Base-by-base conservation (phyloP, 30 jellyfish, hydroid and myxozoan species). In the Aurelia aurita complex sp. Pacific region DNA sequence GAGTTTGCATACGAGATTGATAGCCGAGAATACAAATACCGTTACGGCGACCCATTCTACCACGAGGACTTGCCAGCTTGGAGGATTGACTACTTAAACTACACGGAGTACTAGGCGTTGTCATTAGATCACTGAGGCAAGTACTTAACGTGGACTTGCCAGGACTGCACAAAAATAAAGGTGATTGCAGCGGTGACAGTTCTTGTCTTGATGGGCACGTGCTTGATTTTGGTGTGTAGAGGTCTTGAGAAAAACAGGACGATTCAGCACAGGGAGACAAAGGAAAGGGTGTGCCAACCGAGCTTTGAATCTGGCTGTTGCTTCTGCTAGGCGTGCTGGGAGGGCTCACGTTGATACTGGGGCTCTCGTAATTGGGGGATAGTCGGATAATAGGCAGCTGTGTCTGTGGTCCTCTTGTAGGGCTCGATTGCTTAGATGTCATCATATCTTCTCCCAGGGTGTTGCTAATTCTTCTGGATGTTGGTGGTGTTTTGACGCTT, bases 241-340 rank as follows among this genome's bases (percentile, higher is more conserved):
- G 80, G 33, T 86, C 88, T 36, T 64, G 80, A 33, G 89, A 78
- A 62, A n/a, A 86, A 14, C 78, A 59, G 10, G 88, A 77, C 60
- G 96, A 86, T 63, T 77, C 87, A 4, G 89, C 86, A 71, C 73
- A 74, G 33, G 88, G 86, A 5, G 96, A 86, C 38, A 64, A 61
- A 8, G 96, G 96, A 46, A 59, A 86, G 40, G 97, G 97, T 0
- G 97, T 36, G 35, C 83, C 88, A 9, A 89, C 70, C 10, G 90
- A 89, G 88, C 97, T 89, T 59, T 77, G 86, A 55, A 64, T 72
- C 78, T 74, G 86, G 69, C 92, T 80, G 71, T 80, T 80, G 40
- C 93, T 54, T 46, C 81, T 70, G 67, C 97, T 89, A 8, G 97
- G 97, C 7, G 97, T 89, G 76, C 97, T 89, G 14, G 97, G 97